Percentiles rank a stretch among this genome's conserved stretches.
phyloP scores from a whole-genome alignment of 2,888 invertebrate species.

The Homarus gammarus region DNA sequence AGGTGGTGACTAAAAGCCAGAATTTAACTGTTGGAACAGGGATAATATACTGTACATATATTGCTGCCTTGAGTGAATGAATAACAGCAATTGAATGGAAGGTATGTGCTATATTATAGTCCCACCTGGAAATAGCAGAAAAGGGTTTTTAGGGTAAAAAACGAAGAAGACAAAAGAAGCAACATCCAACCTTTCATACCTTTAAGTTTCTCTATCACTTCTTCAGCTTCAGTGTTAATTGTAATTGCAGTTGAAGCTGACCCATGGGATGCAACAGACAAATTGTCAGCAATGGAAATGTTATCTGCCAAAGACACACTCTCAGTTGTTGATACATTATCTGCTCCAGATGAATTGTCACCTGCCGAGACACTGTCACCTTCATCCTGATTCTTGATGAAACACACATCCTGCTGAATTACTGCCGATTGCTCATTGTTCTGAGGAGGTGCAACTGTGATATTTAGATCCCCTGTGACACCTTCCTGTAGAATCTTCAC shows the following conservation, averaged over 20 bases:
- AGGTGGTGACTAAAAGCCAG: too few relatives aligned
- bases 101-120: too few relatives aligned
- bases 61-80: too few relatives aligned
- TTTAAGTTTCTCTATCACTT: conserved; percentile 73
- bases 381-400: conserved; percentile 28
- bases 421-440: conserved; percentile 14
- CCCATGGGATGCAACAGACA: conserved; percentile 66
- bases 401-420: background rate
- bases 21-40: too few relatives aligned
- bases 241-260: conserved; percentile 66
- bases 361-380: conserved; percentile 28
- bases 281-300: conserved; percentile 61
- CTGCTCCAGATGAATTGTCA: conserved; percentile 34
- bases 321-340: conserved; percentile 53
- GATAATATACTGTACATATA: too few relatives aligned
- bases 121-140: too few relatives aligned
- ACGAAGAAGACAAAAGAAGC: too few relatives aligned
- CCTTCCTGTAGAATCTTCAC: conserved; percentile 71
- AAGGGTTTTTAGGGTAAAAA: too few relatives aligned
- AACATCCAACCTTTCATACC: conserved; percentile 45
- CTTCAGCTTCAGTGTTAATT: conserved; percentile 65
- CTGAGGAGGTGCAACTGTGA: background rate
- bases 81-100: too few relatives aligned
- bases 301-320: conserved; percentile 59
- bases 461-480: conserved; percentile 31